Base-by-base conservation (phyloP, 2,113 vertebrate species). In the Strigops habroptila region DNA sequence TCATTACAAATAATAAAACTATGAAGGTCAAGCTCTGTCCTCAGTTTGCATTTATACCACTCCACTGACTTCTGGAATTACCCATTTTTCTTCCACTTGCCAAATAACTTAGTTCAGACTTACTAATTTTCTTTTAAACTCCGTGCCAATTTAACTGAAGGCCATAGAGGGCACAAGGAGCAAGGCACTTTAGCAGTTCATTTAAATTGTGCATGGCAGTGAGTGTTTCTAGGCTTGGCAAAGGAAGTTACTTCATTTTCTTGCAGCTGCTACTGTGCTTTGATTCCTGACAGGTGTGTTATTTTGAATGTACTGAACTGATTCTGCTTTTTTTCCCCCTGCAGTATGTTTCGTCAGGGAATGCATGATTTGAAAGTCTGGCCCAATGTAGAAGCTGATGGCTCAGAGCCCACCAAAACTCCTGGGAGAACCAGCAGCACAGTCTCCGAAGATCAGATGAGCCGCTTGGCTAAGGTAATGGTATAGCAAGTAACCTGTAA, bases 361-460 rank as follows among this genome's bases (percentile, higher is more conserved):
- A 99, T 99, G 99, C 99, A 99, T 41, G 99, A 99, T 94, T 98
- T 99, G 95, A 99, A 99, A 96, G 99, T 99, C 67, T 99, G 99
- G 99, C 99, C 99, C 22, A 99, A 99, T 0, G 98, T 99, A 49
- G 99, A 99, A 97, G 99, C 99, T 48, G 99, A 99, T 71, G 99
- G 99, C 67, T 98, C 98, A 0, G 99, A 99, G 94, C 99, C 98
- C 88, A 99, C 99, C 79, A 98, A 95, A 97, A 99, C 99, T 75
- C 99, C 99, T 4, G 99, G 99, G 67, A 98, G 99, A 89, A 99
- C 99, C 64, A 99, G 99, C 97, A 99, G 99, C 96, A 98, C 98
- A 35, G 93, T 99, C 88, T 98, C 99, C 15, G 99, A 99, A 96
- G 99, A 99, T 96, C 99, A 99, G 94, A 99, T 99, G 99, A 99